Conservation (phyloP, 2,113 vertebrate species). For the Turnix velox region DNA sequence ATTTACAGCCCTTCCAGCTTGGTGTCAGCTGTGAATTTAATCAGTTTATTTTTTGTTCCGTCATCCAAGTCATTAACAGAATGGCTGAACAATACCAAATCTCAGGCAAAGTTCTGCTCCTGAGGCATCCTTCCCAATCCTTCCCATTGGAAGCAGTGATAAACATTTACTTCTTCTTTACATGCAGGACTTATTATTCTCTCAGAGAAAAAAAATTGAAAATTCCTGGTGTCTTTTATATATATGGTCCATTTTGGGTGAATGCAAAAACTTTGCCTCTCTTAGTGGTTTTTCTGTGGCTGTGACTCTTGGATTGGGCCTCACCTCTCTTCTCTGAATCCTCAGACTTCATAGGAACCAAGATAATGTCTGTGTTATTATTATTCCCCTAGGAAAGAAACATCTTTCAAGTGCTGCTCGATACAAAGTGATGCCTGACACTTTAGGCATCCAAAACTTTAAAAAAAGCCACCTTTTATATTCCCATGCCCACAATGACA, state of each 20-base stretch:
- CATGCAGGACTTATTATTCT: not conserved
- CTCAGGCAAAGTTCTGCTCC: not conserved
- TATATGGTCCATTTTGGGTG: not conserved
- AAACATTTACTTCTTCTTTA: not conserved
- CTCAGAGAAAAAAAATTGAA: not conserved
- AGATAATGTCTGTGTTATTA: not conserved
- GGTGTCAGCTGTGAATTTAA: constrained; percentile 48
- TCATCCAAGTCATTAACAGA: not conserved
- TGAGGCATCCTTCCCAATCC: not conserved
- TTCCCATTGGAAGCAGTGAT: not conserved
- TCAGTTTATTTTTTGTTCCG: not conserved
- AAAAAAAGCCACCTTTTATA: not conserved
- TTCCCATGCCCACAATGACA: not conserved
- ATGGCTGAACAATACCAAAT: not conserved
- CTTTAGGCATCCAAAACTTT: not conserved
- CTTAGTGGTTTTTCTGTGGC: not conserved
- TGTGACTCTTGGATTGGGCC: not conserved
- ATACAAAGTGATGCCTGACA: not conserved
- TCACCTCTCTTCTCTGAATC: not conserved
- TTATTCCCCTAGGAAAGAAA: not conserved
- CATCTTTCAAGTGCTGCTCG: not conserved
- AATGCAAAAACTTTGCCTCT: not conserved
- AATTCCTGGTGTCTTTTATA: not conserved
- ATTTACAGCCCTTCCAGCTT: constrained; percentile 8
- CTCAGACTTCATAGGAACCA: not conserved